Evolutionary conservation across 2,888 invertebrate genomes (phyloP), one percentile per base, ranked within the genome.

Genomic region (Caenorhabditis plicata): DNA sequence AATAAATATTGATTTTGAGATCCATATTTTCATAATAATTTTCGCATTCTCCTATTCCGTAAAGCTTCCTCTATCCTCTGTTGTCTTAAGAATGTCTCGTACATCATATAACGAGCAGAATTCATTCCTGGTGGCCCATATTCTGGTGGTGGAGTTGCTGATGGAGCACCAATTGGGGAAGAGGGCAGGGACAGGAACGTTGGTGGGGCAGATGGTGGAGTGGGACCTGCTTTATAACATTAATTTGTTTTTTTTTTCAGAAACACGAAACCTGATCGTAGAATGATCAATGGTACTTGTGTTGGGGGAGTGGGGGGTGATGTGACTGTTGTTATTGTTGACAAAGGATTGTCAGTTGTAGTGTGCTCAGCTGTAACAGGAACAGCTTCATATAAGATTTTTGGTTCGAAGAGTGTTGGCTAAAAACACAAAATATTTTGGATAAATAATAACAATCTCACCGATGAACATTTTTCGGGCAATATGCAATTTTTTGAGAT

Each of bases 101-200:
- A 54, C 4, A 43, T 32, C 15, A 43, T 42, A 13, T 47, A 19
- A 26, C 40, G 36, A 0, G 46, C 42, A 0, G 50, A 46, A 27
- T 54, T 43, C 60, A 61, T 61, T 43, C 60, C 54, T 3, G 60
- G 60, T 7, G 60, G 60, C n/a, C 60, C 60, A 26, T 54, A 61
- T 22, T 61, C 60, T 0, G 60, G 60, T 29, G 60, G 60, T 11
- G 60, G 60, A 13, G 60, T 61, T 17, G 54, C 54, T 13, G 60
- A 44, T 29, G 60, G 60, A 19, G 60, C 60, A 17, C 60, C 60
- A 17, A 61, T 51, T 9, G 41, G 4, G 11, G 39, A 4, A 15
- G 33, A 33, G 4, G 29, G 7, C 0, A 36, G 52, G 2, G 42
- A 31, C 31, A 41, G 39, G 22, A 58, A 38, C 43, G 44, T 50